A percentile compares a stretch with the other conserved stretches of the same genome.
These are phyloP conservation scores for Tenthredo notha DNA, from an alignment of 2,888 invertebrate species.

Conservation along the genomic window DNA sequence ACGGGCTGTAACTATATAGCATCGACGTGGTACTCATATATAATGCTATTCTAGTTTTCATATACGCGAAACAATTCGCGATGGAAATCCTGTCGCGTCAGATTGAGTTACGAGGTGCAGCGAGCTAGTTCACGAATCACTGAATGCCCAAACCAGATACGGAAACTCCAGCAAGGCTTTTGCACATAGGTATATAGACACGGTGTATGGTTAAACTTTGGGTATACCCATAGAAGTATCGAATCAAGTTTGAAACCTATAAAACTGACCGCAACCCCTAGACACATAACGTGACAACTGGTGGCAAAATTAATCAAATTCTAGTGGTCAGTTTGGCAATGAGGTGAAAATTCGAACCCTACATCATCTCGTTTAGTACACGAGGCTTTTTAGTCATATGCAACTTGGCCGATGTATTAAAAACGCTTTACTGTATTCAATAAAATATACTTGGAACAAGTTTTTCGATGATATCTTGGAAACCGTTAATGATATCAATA, in stretches of 20 bases:
- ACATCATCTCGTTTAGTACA: not conserved
- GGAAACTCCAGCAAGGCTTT: constrained; percentile 56
- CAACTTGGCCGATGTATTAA: not conserved
- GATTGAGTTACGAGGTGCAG: constrained; percentile 51
- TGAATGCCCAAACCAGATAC: constrained; percentile 60
- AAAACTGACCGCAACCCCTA: not conserved
- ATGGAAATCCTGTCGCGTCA: constrained; percentile 23
- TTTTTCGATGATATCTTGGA: not conserved
- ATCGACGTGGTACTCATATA: not conserved
- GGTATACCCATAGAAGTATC: not conserved
- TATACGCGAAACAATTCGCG: constrained; percentile 18
- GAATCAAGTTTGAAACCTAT: constrained; percentile 7
- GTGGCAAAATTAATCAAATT: constrained; percentile 19
- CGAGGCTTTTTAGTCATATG: not conserved
- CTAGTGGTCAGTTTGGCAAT: not conserved
- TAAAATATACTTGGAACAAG: not conserved
- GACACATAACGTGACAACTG: not conserved
- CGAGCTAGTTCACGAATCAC: constrained; percentile 62
- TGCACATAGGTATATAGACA: not conserved
- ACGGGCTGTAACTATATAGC: not conserved
- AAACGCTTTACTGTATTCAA: not conserved
- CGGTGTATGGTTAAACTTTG: not conserved
- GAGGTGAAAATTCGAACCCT: not conserved
- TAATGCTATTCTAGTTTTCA: constrained; percentile 6
- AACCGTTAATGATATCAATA: not conserved